phyloP scores from a whole-genome alignment of 2,113 vertebrate species.

The Oncorhynchus masou region DNA sequence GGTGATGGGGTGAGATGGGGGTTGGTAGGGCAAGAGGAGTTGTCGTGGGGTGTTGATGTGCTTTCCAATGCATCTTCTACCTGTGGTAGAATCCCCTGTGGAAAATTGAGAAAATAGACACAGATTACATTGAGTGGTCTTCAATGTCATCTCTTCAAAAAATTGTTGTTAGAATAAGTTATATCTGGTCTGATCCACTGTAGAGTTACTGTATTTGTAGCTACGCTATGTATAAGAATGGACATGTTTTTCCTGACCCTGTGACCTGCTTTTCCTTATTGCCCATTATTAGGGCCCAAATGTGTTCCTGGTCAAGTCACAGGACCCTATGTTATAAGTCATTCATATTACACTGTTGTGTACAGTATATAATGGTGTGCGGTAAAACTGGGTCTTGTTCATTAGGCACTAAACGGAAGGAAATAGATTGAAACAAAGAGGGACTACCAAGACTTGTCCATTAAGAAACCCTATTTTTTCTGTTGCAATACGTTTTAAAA shows the following conservation, averaged over 20 bases:
- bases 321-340: too few relatives aligned
- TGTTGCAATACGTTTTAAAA: background rate
- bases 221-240: background rate
- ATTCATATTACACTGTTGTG: too few relatives aligned
- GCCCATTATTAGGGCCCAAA: background rate
- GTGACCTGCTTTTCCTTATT: background rate
- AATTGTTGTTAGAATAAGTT: background rate
- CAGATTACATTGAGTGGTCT: background rate
- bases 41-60: background rate
- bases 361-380: too few relatives aligned
- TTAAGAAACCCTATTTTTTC: background rate
- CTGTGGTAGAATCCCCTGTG: constrained; percentile 12
- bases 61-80: constrained; percentile 26
- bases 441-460: too few relatives aligned
- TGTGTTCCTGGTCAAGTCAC: background rate
- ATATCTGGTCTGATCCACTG: background rate
- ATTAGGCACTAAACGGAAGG: background rate
- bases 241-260: background rate
- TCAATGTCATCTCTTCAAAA: background rate
- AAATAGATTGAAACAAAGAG: too few relatives aligned
- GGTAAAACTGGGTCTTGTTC: background rate
- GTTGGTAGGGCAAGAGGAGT: background rate
- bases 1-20: background rate
- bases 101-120: background rate
- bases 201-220: background rate